Percentiles rank a stretch among this genome's conserved stretches.
Evolutionary conservation across 2,888 invertebrate species (phyloP).

Genomic region (Trichopria drosophilae): DNA sequence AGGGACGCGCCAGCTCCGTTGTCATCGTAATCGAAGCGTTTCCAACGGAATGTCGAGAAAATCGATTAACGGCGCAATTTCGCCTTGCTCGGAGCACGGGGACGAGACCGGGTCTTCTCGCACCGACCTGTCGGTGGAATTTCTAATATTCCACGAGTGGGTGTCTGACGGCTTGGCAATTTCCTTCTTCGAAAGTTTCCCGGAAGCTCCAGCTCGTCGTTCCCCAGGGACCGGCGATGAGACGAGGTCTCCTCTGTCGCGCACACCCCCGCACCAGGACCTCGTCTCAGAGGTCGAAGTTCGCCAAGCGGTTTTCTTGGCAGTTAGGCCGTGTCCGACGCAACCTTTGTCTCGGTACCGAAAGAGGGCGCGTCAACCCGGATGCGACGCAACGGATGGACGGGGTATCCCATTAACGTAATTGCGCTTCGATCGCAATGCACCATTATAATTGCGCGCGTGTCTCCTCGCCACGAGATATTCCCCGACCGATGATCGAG

Average conservation of each 20-base stretch:
- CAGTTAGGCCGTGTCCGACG: constrained; percentile 27
- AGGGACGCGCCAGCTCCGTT: too few species aligned
- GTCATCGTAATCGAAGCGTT: too few species aligned
- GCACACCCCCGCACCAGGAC: constrained; percentile 8
- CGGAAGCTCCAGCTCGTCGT: constrained; percentile 37
- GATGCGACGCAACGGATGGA: constrained; percentile 3
- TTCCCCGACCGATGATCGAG: too few species aligned
- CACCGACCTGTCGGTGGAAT: too few species aligned
- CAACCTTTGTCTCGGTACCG: constrained; percentile 42
- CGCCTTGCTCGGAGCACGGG: too few species aligned
- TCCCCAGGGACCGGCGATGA: constrained; percentile 35
- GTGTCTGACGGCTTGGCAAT: constrained; percentile 43
- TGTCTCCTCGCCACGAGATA: too few species aligned
- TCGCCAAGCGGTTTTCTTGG: background rate
- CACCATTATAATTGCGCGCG: background rate
- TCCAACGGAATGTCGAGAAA: too few species aligned
- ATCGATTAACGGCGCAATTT: too few species aligned
- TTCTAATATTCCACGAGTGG: constrained; percentile 41
- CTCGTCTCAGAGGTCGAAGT: too few species aligned
- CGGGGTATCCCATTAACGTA: constrained; percentile 33
- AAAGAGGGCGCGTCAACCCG: constrained; percentile 36
- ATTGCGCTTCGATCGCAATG: constrained; percentile 33
- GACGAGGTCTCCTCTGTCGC: constrained; percentile 26
- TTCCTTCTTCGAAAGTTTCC: constrained; percentile 42
- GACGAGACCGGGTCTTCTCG: too few species aligned